Base-by-base conservation (phyloP, 2,888 invertebrate genomes). In the Ptilodon capucinus region DNA sequence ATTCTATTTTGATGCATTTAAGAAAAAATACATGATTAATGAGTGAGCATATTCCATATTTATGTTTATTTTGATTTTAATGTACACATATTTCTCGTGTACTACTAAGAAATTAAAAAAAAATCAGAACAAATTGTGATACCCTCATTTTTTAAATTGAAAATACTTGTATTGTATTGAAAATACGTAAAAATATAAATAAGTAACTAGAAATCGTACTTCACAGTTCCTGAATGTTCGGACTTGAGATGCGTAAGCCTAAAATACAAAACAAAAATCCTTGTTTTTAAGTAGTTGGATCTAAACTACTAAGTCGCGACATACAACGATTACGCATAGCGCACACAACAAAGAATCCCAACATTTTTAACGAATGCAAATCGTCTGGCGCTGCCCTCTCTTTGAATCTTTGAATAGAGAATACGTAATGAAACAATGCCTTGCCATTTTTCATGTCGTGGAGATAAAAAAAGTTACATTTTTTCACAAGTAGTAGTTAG, bases 361-460 rank as follows among this genome's bases (percentile, higher is more conserved):
- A 82, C 87, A 83, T 87, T 90, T 86, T 88, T 89, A 90, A 90
- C 87, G 86, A 88, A 91, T 87, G 89, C 87, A 91, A 89, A 90
- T 89, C 86, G 86, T 87, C 83, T 82, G 81, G 71, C 72, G 76
- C 71, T 75, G 78, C 88, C 87, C 84, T 86, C 86, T 80, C 83
- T 83, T 81, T 81, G 81, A 76, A 79, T 81, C 80, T 84, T 81
- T 82, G 81, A 81, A 74, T 77, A 74, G 71, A 71, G 84, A 86
- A 84, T 82, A 80, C 80, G 60, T 76, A 85, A 86, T 84, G 80
- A 85, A 86, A 85, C 79, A 82, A 77, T 76, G 75, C 70, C 71
- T 68, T 63, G 57, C 74, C 70, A 79, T 86, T 81, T 85, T 78
- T 81, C 70, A 79, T 72, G 74, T 71, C 67, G 60, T 60, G 56